Evolutionary conservation across 2,888 invertebrate species (phyloP), one percentile per base, ranked within the genome.

Genomic region (Ormyrus labotus): DNA sequence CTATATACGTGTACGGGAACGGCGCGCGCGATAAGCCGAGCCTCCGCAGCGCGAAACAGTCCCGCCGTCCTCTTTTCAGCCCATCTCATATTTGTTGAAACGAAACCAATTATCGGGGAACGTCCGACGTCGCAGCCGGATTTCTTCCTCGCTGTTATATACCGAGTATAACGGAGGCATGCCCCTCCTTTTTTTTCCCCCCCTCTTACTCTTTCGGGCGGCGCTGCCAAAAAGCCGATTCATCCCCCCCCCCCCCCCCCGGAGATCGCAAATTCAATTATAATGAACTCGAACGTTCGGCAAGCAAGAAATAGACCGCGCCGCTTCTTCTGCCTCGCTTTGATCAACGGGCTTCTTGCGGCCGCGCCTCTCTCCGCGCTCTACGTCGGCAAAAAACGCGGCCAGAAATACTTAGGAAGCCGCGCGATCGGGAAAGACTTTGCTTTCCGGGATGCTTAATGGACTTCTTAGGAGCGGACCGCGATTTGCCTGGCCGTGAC

Each of bases 401-500:
- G n/a, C 45, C 67, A 34, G 57, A 58, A 47, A 55, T 74, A 48
- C 50, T n/a, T 13, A 11, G 55, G 48, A 45, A 10, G 34, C 34
- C 34, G 53, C 11, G 55, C 64, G 64, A 64, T 64, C 53, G 51
- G 53, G 34, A 64, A 57, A 64, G 60, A 79, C 73, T 64, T 81
- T 83, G 73, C 81, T 81, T 83, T 19, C 57, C 48, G 3, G 57
- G 58, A 65, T 69, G 81, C 84, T 83, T 85, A 84, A 85, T 85
- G 84, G 83, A 85, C 84, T 86, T 85, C 83, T 85, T 84, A 81
- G 81, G 82, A 79, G 45, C 80, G 72, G 60, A 60, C 75, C 72
- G 76, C 82, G 81, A 83, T 84, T 81, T 83, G 81, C 82, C 82
- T 81, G 78, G 55, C 19, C 72, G 74, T 61, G 60, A 72, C 65